Evolutionary conservation across 2,113 vertebrate genomes (phyloP), one percentile per base, ranked within the genome.

Genomic region (Calidris pygmaea): DNA sequence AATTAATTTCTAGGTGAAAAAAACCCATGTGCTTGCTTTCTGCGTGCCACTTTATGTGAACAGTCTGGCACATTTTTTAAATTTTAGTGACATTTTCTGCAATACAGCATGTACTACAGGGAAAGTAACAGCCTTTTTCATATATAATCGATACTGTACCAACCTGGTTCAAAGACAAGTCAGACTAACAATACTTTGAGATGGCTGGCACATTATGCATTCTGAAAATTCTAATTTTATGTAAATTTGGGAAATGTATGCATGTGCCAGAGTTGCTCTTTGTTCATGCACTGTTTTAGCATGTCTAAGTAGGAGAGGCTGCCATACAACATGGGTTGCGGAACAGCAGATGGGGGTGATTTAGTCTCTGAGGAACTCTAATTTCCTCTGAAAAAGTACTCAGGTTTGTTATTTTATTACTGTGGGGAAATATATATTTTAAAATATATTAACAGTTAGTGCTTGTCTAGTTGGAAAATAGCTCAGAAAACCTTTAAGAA

Each of bases 211-310:
- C 94, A 97, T 97, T 96, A 97, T 91, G 87, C 91, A 86, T 97
- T 96, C 97, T 97, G 79, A 91, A 97, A 97, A 97, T 97, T 97
- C 96, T 97, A 97, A 96, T 97, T 97, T 97, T 97, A 96, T 97
- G 97, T 96, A 97, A 97, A 97, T 97, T 96, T 96, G 9, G 59
- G 77, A 96, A 95, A 97, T 97, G 84, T 95, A 97, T 97, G 95
- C 96, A 95, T 94, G 94, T 94, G 90, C 95, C 93, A 97, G 95
- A 75, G 95, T 95, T 97, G 90, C 91, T 96, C 96, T 97, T 97
- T 97, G 96, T 97, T 97, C 97, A 71, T 95, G 91, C 80, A 93
- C 96, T 97, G 92, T 96, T 97, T 97, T 97, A 97, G 95, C 96
- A 97, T 97, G 96, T 97, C 93, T 97, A 96, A 97, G 97, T 97